Base-by-base conservation (phyloP, 2,888 invertebrate species). In the Hydropsyche betteni region DNA sequence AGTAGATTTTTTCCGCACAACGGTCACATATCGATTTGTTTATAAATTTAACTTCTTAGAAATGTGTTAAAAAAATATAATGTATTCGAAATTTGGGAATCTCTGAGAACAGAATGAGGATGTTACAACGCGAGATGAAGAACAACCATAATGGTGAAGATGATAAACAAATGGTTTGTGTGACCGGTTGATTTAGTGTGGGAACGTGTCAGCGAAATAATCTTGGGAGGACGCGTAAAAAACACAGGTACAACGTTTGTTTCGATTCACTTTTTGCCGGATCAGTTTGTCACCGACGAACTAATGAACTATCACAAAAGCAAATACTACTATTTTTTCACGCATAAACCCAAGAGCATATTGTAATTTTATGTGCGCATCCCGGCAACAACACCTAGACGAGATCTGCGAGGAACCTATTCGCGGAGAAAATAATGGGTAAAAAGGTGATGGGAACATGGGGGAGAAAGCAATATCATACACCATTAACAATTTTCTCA, bases 401-500 rank as follows among this genome's bases (percentile, higher is more conserved):
- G 44, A 74, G 73, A 73, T 70, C 72, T 52, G 52, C 33, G 75
- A 68, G 61, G 44, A 74, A 75, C 74, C 70, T 69, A 74, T 74
- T 76, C 76, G 74, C 68, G 76, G 68, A 75, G 75, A 74, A 74
- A 77, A 75, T 78, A 76, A 78, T 78, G 76, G 76, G 12, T 73
- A 76, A 76, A 78, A 78, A 76, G 75, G 74, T 76, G 76, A 73
- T 68, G 61, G 70, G 77, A 79, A 76, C 77, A 72, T 80, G 80
- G 80, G 79, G 80, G 79, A 80, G 80, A 81, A 87, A 86, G 88
- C 88, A 88, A 88, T 88, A 88, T 88, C 87, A 88, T 87, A 87
- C 87, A 86, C 88, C 88, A 88, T 88, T 88, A 87, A 86, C 87
- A 85, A 87, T 87, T 87, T 87, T 84, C 82, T 85, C 86, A 85